A percentile compares a stretch with the other conserved stretches of the same genome.
Conservation (phyloP, 2,888 invertebrate genomes). For the Melikaiella ostensackeni region DNA sequence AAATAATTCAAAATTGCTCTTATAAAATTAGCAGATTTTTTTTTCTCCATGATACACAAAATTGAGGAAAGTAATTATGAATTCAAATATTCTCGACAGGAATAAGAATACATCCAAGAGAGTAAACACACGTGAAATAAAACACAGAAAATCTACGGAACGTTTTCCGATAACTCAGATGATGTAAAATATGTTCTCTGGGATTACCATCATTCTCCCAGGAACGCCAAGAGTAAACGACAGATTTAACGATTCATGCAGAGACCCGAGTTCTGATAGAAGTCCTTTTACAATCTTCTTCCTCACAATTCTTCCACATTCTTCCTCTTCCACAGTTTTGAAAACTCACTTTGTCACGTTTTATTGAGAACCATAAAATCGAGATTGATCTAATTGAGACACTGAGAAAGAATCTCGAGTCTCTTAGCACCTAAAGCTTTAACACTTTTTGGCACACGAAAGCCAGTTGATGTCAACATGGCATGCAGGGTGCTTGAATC, state of each 20-base stretch:
- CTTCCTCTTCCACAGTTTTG: neutral
- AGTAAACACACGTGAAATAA: neutral
- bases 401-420: neutral
- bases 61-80: too few species aligned
- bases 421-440: neutral
- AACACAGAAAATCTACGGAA: neutral
- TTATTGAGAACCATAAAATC: neutral
- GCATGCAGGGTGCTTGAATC: constrained; percentile 41
- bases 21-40: neutral
- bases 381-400: neutral
- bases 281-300: neutral
- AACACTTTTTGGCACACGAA: constrained; percentile 19
- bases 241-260: neutral
- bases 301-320: neutral
- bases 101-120: neutral
- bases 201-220: neutral
- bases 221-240: neutral
- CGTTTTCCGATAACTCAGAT: neutral
- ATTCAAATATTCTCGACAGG: neutral
- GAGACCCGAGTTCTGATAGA: neutral
- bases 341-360: neutral
- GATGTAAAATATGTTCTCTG: neutral
- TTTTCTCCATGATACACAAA: neutral
- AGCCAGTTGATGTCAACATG: constrained; percentile 24
- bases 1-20: neutral